Evolutionary conservation across 1,140 invertebrate genomes (phyloP).

Genomic region (Nomia melanderi): DNA sequence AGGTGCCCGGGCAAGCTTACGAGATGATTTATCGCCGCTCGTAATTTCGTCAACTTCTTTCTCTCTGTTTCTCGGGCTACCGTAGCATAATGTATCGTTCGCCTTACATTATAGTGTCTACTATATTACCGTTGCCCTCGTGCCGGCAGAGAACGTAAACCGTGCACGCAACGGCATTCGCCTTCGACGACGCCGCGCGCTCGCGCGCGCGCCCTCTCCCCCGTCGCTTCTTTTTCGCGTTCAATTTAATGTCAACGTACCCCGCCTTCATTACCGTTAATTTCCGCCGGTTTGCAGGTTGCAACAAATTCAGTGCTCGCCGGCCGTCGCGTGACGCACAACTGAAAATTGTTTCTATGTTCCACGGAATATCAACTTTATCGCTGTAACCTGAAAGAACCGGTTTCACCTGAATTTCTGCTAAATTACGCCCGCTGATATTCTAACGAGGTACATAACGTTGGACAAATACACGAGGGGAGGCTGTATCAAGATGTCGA

Average conservation of each 20-base stretch:
- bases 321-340: neutral
- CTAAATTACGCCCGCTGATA: no score
- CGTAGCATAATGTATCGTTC: conserved; percentile 31
- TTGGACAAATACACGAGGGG: no score
- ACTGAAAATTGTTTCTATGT: neutral
- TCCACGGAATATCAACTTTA: neutral
- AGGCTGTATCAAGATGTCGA: no score
- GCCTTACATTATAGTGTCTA: conserved; percentile 22
- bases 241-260: conserved; percentile 18
- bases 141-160: neutral
- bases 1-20: conserved; percentile 17
- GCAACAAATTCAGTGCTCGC: neutral
- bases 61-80: conserved; percentile 15
- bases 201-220: no score
- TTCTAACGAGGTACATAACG: no score
- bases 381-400: neutral
- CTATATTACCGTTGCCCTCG: conserved; percentile 4
- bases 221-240: neutral
- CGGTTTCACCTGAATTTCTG: neutral
- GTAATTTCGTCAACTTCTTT: conserved; percentile 49
- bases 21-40: conserved; percentile 15
- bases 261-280: conserved; percentile 7
- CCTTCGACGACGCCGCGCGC: no score
- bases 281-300: neutral
- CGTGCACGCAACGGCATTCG: conserved; percentile 10